Evolutionary conservation across 2,113 vertebrate species (phyloP), one percentile per base, ranked within the genome.

Genomic region (Pygoscelis adeliae): DNA sequence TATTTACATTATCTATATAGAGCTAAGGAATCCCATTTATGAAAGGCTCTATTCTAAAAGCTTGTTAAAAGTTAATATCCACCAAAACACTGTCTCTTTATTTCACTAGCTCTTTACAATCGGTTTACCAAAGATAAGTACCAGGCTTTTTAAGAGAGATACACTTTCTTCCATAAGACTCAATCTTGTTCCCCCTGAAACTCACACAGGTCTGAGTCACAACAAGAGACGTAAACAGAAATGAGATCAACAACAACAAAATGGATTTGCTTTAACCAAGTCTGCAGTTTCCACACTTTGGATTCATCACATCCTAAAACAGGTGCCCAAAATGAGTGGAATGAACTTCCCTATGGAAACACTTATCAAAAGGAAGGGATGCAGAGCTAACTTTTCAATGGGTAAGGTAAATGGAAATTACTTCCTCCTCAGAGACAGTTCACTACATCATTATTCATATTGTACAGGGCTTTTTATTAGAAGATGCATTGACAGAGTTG

Each of bases 101-200:
- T 83, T 89, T 70, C 61, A 66, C 9, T 29, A 19, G 19, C 13
- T 76, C 42, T 63, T 80, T 59, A 50, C 4, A 83, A 38, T 30
- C 0, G 0, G 0, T 25, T 61, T 47, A 47, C 6, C 6, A 56
- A 40, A 73, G 32, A 25, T 10, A 56, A 76, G n/a, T 58, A 56
- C 9, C 19, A 76, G 13, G 15, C 5, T 72, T 87, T 74, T 71
- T 25, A 36, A 65, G 20, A 44, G 7, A 46, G 13, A 63, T 0
- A 29, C 1, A 13, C 7, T 50, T 59, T 47, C 17, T 61, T n/a
- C 32, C 2, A 2, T 11, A 36, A 58, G 10, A n/a, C 15, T 29
- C 49, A 52, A 0, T 66, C 17, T 62, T 40, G 6, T 20, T 86
- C 56, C 20, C n/a, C 36, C 49, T 23, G 36, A 59, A 94, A 42